These are phyloP conservation scores for Conops quadrifasciatus DNA, from an alignment of 2,888 invertebrate genomes.

Conservation along the genomic window DNA sequence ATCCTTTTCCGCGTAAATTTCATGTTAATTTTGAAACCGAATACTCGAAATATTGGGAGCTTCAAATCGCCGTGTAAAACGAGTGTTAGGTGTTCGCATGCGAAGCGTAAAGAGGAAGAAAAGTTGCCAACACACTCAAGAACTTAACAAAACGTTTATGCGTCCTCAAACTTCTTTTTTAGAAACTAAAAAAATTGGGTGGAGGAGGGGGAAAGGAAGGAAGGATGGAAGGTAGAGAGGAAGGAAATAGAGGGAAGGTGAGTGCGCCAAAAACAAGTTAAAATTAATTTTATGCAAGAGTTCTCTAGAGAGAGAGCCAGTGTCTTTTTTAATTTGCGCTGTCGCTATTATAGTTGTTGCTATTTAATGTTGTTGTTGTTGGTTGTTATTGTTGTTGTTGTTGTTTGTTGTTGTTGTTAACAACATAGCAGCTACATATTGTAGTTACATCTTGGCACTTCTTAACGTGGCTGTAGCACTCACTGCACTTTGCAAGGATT, in stretches of 20 bases:
- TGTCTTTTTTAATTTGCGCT: not conserved
- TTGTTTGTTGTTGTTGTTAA: constrained; percentile 12
- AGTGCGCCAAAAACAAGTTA: not conserved
- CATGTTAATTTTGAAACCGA: no score
- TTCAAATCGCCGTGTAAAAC: not conserved
- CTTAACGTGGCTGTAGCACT: not conserved
- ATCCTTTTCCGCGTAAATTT: no score
- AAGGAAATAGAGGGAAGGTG: no score
- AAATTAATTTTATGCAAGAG: constrained; percentile 7
- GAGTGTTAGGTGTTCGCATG: not conserved
- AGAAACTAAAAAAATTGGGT: not conserved
- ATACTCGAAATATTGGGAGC: no score
- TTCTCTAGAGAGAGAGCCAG: not conserved
- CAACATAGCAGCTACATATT: no score
- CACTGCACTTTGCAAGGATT: not conserved
- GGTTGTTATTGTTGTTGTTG: not conserved
- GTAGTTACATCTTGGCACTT: not conserved
- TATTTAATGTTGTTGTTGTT: not conserved
- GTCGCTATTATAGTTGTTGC: not conserved
- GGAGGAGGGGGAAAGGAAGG: not conserved
- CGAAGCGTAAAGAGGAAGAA: not conserved
- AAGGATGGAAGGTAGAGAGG: no score
- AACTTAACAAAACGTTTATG: not conserved
- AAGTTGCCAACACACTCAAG: not conserved
- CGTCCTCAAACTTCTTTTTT: not conserved